Percentiles rank a stretch among this genome's conserved stretches.
phyloP scores from a whole-genome alignment of 2,888 invertebrate species.

The Nemotelus nigrinus region DNA sequence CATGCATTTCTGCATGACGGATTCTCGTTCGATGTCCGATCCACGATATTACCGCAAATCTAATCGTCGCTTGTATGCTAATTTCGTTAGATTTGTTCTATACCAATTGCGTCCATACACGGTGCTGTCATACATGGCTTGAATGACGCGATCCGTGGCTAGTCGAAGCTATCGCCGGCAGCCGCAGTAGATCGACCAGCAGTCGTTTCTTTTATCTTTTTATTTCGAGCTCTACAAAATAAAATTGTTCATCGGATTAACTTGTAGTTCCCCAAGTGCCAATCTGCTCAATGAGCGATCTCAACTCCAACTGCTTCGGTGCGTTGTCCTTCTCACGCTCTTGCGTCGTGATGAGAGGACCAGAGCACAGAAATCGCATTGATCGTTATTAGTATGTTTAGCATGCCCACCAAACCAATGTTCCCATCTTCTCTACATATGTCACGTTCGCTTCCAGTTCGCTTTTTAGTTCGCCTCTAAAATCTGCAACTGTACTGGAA shows the following conservation, averaged over 20 bases:
- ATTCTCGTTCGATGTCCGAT: background rate
- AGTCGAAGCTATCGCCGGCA: background rate
- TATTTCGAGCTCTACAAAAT: background rate
- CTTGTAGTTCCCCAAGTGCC: background rate
- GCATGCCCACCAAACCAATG: too few species aligned
- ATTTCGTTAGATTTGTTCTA: constrained; percentile 26
- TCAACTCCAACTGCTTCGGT: constrained; percentile 19
- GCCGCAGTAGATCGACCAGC: background rate
- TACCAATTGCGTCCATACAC: constrained; percentile 32
- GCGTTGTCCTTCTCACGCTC: constrained; percentile 11
- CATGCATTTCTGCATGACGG: constrained; percentile 27
- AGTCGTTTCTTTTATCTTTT: background rate
- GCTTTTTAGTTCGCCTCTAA: too few species aligned
- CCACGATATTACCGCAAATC: constrained; percentile 11
- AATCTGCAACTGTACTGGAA: too few species aligned
- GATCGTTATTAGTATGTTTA: background rate
- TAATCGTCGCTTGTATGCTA: constrained; percentile 37
- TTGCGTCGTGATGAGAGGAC: background rate
- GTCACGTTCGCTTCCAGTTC: too few species aligned
- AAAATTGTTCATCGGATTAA: constrained; percentile 6
- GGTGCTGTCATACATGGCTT: background rate
- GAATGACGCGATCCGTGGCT: background rate
- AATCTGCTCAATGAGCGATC: constrained; percentile 3
- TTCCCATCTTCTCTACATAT: too few species aligned
- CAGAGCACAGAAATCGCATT: constrained; percentile 11